Evolutionary conservation across 2,888 invertebrate species (phyloP), one percentile per base, ranked within the genome.

Genomic region (Trisateles emortualis): DNA sequence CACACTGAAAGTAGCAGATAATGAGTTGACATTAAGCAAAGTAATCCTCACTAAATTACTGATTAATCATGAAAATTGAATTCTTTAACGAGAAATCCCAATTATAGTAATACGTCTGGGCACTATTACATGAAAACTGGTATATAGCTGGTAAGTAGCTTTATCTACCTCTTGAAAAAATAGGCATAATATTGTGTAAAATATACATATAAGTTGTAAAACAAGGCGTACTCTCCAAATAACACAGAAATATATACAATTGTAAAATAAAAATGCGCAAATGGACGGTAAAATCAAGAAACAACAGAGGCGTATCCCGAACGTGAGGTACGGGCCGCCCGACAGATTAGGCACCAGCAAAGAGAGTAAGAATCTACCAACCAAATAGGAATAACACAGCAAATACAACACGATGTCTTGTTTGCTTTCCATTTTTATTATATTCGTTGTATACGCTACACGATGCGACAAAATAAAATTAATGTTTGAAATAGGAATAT

Each of bases 341-440:
- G 71, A 59, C 80, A 90, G 92, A 91, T 92, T 92, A 92, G 80
- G 78, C 64, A 66, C 64, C 76, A 66, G 76, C 84, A 84, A 87
- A 87, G 90, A 86, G 86, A 87, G 83, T 80, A 86, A 89, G 88
- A 86, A 84, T 81, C 77, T 78, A 69, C 79, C 78, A 68, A 75
- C 83, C 79, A 78, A 87, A 87, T 87, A 72, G 66, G 68, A 73
- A 71, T 66, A 86, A 83, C 83, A 82, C 64, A 56, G 86, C 88
- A 91, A 92, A 92, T 90, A 92, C 81, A 71, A 73, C 76, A 70
- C 73, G 75, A 78, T 67, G 72, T 68, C 70, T 81, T 92, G 88
- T 92, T 92, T 92, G 83, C 83, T 66, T 83, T 85, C 81, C 84
- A 88, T 90, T 90, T 92, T 91, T 91, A 86, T 90, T 74, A 84